Conservation (phyloP, 30 jellyfish, hydroid and myxozoan genomes). For the Cassiopea andromeda region DNA sequence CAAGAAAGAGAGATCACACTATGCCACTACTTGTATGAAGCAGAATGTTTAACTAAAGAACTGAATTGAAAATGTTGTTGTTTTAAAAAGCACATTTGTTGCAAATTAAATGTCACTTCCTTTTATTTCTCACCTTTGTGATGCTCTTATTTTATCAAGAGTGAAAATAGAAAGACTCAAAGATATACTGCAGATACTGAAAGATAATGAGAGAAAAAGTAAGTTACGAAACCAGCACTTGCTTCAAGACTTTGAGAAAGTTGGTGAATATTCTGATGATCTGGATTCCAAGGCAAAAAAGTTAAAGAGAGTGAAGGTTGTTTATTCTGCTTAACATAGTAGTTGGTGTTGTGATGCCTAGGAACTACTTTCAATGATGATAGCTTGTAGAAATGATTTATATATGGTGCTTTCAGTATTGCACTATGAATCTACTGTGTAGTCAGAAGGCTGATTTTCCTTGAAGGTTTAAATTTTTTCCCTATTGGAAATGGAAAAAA, state of each 20-base stretch:
- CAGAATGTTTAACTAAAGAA: too few relatives aligned
- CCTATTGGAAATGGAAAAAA: too few relatives aligned
- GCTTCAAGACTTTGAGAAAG: constrained; percentile 50
- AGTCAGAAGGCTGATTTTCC: too few relatives aligned
- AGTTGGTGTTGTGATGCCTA: not conserved
- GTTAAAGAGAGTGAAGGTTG: constrained; percentile 60
- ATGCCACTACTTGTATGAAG: too few relatives aligned
- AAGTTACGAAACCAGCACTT: constrained; percentile 46
- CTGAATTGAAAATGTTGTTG: too few relatives aligned
- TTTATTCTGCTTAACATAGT: not conserved
- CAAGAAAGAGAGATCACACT: too few relatives aligned
- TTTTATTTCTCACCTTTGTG: not conserved
- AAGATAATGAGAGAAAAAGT: constrained; percentile 59
- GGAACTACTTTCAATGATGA: too few relatives aligned
- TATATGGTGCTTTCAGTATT: too few relatives aligned
- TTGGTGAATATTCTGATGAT: constrained; percentile 14
- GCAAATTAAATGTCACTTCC: not conserved
- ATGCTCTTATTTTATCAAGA: constrained; percentile 13
- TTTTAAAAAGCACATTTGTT: not conserved
- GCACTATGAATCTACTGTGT: too few relatives aligned
- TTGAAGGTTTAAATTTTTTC: too few relatives aligned
- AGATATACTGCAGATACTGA: constrained; percentile 14
- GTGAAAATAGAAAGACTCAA: constrained; percentile 51
- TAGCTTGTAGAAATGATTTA: too few relatives aligned
- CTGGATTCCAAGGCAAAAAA: constrained; percentile 51